These are phyloP conservation scores for Pectinophora gossypiella DNA, from an alignment of 1,140 invertebrate genomes.

Conservation along the genomic window DNA sequence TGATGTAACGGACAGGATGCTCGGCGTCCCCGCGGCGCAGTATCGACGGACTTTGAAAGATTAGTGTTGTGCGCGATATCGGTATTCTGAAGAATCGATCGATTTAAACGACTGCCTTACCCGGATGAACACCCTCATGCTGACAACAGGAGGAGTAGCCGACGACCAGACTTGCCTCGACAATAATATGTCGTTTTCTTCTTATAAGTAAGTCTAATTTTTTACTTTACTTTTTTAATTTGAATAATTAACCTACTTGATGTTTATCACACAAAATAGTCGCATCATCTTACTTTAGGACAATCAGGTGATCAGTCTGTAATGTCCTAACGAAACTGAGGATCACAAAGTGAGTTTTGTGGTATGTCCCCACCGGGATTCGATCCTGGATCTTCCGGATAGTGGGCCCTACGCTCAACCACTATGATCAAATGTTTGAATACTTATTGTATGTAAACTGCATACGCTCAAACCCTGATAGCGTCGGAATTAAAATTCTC, in stretches of 20 bases:
- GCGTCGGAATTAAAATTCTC: no score
- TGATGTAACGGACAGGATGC: conserved; percentile 50
- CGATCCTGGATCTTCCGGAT: no score
- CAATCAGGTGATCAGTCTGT: no score
- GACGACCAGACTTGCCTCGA: conserved; percentile 63
- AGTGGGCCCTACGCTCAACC: no score
- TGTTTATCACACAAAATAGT: conserved; percentile 21
- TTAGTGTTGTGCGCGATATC: conserved; percentile 41
- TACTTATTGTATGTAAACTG: no score
- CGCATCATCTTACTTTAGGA: no score
- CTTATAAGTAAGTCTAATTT: conserved; percentile 56
- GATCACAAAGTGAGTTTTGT: no score
- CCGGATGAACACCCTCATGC: conserved; percentile 69
- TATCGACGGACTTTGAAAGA: conserved; percentile 22
- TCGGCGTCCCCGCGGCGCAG: conserved; percentile 40
- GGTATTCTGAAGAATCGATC: conserved; percentile 20
- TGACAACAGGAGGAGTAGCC: conserved; percentile 52
- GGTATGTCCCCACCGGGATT: no score
- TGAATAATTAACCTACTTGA: conserved; percentile 23
- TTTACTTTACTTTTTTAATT: conserved; percentile 10
- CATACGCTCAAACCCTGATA: no score
- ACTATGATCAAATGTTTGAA: no score
- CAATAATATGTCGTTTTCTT: conserved; percentile 62
- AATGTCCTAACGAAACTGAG: no score
- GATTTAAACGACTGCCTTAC: conserved; percentile 15